Conservation (phyloP, 23 tunicate species). For the Diplosoma virens region DNA sequence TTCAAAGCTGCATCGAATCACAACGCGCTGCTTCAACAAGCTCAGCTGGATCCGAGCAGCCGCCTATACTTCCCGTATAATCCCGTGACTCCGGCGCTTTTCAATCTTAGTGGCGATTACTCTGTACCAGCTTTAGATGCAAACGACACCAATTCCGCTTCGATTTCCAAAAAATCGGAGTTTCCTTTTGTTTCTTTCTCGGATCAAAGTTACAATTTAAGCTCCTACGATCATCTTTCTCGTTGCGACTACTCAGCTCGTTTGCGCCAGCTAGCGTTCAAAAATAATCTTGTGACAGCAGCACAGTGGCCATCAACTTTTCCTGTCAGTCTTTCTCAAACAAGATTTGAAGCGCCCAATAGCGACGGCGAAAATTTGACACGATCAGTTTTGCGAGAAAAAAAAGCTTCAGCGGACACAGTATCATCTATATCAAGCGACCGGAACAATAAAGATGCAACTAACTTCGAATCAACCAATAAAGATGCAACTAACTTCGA, state of each 20-base stretch:
- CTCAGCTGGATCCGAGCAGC: neutral
- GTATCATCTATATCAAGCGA: no score
- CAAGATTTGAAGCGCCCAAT: no score
- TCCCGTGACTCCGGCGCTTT: neutral
- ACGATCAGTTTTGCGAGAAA: no score
- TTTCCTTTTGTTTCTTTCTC: neutral
- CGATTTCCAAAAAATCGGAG: neutral
- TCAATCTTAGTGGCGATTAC: neutral
- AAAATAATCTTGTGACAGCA: no score
- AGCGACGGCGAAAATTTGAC: no score
- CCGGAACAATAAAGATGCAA: no score
- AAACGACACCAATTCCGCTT: neutral
- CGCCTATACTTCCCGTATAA: neutral
- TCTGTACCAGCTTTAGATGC: neutral
- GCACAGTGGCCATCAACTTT: no score
- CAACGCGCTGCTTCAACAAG: neutral
- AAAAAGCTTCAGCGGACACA: no score
- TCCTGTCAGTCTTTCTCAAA: no score
- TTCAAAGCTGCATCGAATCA: constrained; percentile 26
- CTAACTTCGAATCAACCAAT: no score
- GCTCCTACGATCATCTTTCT: neutral
- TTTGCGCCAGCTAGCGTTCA: constrained; percentile 72
- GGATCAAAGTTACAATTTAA: neutral
- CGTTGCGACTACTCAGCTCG: constrained; percentile 65
- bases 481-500: no score